These are phyloP conservation scores for Melipona bicolor DNA, from an alignment of 2,888 invertebrate genomes.

Conservation along the genomic window DNA sequence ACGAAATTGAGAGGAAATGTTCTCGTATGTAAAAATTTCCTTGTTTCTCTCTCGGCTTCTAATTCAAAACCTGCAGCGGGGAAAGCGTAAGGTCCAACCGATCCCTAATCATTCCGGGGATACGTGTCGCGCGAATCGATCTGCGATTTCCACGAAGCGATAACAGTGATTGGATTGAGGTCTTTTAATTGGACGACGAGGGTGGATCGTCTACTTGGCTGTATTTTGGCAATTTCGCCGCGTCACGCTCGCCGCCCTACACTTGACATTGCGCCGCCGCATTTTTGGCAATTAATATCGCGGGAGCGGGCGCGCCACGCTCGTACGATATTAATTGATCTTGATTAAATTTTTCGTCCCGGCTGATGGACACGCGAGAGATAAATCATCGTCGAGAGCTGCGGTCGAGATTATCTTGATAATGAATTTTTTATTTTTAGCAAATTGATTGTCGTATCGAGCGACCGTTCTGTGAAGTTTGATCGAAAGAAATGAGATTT, in stretches of 20 bases:
- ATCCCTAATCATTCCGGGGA: slow-evolving; percentile 37
- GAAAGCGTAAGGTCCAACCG: slow-evolving; percentile 37
- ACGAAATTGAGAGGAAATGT: too few species aligned
- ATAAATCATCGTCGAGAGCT: neutral
- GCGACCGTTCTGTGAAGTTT: too few species aligned
- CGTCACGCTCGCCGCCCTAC: neutral
- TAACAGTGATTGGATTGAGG: slow-evolving; percentile 35
- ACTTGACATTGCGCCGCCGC: neutral
- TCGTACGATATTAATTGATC: neutral
- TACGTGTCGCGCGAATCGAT: slow-evolving; percentile 13
- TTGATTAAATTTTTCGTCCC: slow-evolving; percentile 1
- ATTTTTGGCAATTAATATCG: neutral
- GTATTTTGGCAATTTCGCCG: slow-evolving; percentile 8
- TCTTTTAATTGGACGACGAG: slow-evolving; percentile 25
- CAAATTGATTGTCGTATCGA: too few species aligned
- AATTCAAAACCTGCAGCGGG: neutral
- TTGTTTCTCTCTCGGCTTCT: neutral
- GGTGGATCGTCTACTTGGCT: neutral
- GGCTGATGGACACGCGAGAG: neutral
- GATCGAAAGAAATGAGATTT: too few species aligned
- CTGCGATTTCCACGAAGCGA: neutral
- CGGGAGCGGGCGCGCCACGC: neutral
- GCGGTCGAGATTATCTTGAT: neutral
- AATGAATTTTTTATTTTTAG: neutral
- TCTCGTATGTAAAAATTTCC: neutral